Conservation (phyloP, 2,113 vertebrate species). For the Sylvietta virens region DNA sequence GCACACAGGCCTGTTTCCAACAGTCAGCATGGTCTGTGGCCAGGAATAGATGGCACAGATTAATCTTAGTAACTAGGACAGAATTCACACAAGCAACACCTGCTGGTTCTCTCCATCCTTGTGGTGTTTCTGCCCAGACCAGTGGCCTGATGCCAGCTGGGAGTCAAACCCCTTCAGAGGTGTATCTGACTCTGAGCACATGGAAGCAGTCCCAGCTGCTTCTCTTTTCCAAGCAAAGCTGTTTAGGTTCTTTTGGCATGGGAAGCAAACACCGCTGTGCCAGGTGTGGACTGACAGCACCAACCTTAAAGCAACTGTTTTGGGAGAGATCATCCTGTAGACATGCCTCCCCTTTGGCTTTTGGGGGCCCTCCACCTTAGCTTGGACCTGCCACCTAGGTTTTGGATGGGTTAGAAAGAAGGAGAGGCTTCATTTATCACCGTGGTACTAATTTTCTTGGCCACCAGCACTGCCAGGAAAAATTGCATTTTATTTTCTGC, state of each 20-base stretch:
- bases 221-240: background rate
- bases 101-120: accelerated
- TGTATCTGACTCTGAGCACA: background rate
- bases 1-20: background rate
- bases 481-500: background rate
- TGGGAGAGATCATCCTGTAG: accelerated
- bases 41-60: background rate
- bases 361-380: accelerated
- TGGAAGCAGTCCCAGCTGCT: background rate
- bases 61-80: background rate
- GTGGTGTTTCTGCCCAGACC: background rate
- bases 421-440: background rate
- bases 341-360: background rate
- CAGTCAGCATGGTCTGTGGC: background rate
- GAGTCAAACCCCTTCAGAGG: background rate
- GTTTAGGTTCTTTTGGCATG: background rate
- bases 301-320: background rate
- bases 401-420: background rate
- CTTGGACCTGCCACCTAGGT: background rate
- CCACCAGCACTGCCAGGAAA: background rate
- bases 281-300: background rate
- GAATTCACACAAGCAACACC: background rate
- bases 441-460: background rate
- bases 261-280: accelerated
- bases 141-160: background rate